These are phyloP conservation scores for Chaetodon trifasciatus DNA, from an alignment of 2,797 vertebrate genomes.

Conservation along the genomic window DNA sequence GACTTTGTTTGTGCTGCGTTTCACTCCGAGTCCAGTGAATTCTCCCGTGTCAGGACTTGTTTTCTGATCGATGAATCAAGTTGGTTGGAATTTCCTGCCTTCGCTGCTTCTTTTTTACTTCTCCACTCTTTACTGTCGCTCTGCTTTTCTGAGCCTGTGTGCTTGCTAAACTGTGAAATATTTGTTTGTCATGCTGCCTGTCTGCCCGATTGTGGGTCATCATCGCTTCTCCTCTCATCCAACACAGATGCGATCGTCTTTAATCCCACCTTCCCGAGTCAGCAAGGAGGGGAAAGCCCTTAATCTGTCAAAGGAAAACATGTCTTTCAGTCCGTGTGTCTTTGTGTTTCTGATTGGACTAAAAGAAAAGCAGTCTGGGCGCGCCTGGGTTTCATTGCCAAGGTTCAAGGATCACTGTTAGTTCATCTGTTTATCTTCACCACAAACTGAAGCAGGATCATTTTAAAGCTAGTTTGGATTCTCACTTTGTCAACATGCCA, in stretches of 20 bases:
- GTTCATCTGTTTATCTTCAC: conserved; percentile 31
- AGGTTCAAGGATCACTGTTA: conserved; percentile 32
- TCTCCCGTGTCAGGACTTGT: conserved; percentile 65
- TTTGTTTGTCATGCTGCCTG: conserved; percentile 7
- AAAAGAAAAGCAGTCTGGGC: conserved; percentile 20
- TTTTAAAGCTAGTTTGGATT: background rate
- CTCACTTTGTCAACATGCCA: background rate
- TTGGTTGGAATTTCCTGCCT: conserved; percentile 74
- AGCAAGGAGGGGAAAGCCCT: conserved; percentile 32
- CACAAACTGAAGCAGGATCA: background rate
- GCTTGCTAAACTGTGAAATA: background rate
- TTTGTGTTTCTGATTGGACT: conserved; percentile 14
- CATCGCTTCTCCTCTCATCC: conserved; percentile 10
- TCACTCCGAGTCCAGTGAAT: conserved; percentile 32
- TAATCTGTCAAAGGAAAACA: conserved; percentile 46
- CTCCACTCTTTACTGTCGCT: background rate
- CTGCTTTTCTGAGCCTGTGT: background rate
- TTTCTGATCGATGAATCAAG: conserved; percentile 66
- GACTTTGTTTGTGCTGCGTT: background rate
- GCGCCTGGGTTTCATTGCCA: conserved; percentile 29
- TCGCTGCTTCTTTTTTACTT: background rate
- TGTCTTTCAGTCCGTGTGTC: background rate
- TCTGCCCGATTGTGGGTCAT: conserved; percentile 23
- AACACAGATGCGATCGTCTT: conserved; percentile 38
- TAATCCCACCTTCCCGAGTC: conserved; percentile 36